Evolutionary conservation across 2,113 vertebrate species (phyloP), one percentile per base, ranked within the genome.

Genomic region (Xiphias gladius): DNA sequence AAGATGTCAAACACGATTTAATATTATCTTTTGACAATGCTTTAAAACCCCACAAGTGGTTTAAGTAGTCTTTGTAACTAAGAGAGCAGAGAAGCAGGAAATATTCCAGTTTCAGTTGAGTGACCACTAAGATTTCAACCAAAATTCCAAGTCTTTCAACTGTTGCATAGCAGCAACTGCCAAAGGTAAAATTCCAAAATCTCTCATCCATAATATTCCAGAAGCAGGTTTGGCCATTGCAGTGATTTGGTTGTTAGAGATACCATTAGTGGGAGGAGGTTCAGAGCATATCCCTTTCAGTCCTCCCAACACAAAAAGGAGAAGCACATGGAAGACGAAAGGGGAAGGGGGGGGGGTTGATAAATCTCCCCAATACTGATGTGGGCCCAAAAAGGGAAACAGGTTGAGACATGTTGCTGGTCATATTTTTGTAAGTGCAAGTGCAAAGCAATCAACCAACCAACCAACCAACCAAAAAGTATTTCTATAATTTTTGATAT

Each of bases 361-460:
- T 89, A 85, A 89, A 90, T 81, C 88, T 87, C 87, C 72, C 83
- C 30, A 86, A 87, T 81, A 86, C 67, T 68, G 58, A 71, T 58
- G 67, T 80, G 69, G 85, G 48, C 73, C 71, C 32, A 72, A 75
- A 77, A 39, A 61, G 64, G 76, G 73, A 28, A 2, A 91, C 86
- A 73, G 52, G 91, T 91, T 80, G 17, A 77, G 79, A 86, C 90
- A 82, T 78, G 91, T 79, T 72, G 73, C 58, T 46, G 50, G 79
- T 74, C 54, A 50, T 9, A 48, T 22, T 78, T 3, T 4, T 35
- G 35, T 35, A 7, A 3, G 3, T 71, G 52, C 46, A 79, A 70
- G 35, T 58, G 35, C 1, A 70, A 76, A n/a, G n/a, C n/a, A n/a
- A n/a, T 35, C 32, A 35, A 35, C 32, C 32, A 6, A 35, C n/a